Base-by-base conservation (phyloP, 1,140 invertebrate genomes). In the Pseudomyrmex dendroicus region DNA sequence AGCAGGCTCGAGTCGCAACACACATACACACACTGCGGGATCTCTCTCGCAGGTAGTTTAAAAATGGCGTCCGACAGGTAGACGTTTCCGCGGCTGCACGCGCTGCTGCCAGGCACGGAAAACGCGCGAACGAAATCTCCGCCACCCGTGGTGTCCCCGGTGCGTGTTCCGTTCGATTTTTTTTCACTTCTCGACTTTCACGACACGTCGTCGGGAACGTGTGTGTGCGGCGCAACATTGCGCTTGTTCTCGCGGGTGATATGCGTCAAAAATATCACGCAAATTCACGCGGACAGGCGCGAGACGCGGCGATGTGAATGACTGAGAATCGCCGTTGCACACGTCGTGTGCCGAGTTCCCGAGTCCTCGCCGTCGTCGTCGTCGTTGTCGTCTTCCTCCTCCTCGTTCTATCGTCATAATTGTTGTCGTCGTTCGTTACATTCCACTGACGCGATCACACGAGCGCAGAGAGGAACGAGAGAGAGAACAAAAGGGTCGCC, bases 61-160 rank as follows among this genome's bases (percentile, higher is more conserved):
- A 93, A 94, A 93, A 94, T 94, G 93, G 93, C 93, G 90, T 85
- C 91, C 84, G 84, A 87, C 90, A 90, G 90, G 89, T 92, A 91
- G 86, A 90, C 73, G 88, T 86, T 85, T 74, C 63, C 59, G 68
- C 83, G 86, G 80, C 83, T 83, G 88, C 70, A 90, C 90, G 87
- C 85, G 87, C 85, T 92, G 87, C 85, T 92, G 86, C 76, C 89
- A 90, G 89, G 85, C 61, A 85, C 85, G 82, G 72, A 54, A 22
- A 61, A 59, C 73, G 57, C 46, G 67, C 56, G 22, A 82, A 52
- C 73, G 82, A 56, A 35, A 50, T 80, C 59, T 25, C 48, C 54
- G 44, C 20, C 64, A 70, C 35, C 64, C 62, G 50, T 35, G 2
- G 10, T 9, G 17, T 20, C 10, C 17, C 12, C 2, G 22, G 13